Percentiles rank a stretch among this genome's conserved stretches.
Conservation (phyloP, 2,797 vertebrate species). For the Chiroxiphia lanceolata region DNA sequence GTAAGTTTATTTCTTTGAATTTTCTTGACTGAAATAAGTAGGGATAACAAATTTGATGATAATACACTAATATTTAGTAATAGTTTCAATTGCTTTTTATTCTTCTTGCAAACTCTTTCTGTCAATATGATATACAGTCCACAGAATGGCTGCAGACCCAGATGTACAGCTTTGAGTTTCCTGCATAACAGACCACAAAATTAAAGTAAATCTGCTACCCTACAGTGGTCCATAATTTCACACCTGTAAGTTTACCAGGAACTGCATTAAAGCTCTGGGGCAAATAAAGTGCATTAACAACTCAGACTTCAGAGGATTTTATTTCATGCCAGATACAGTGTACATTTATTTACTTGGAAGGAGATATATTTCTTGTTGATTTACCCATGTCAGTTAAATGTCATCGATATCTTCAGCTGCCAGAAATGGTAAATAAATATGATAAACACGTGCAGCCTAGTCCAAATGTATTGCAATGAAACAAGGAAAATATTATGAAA, state of each 20-base stretch:
- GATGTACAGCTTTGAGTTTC: background rate
- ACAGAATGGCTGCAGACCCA: background rate
- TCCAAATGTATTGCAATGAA: background rate
- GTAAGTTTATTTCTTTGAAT: background rate
- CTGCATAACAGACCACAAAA: background rate
- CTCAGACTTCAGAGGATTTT: background rate
- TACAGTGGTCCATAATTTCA: background rate
- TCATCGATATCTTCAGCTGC: background rate
- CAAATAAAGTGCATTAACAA: background rate
- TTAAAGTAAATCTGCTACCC: background rate
- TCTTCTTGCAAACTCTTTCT: background rate
- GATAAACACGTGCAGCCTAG: background rate
- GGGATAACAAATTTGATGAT: background rate
- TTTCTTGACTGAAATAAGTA: background rate
- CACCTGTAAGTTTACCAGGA: background rate
- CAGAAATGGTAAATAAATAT: slow-evolving; percentile 4
- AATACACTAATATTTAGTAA: background rate
- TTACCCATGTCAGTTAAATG: background rate
- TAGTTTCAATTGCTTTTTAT: background rate
- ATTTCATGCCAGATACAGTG: background rate
- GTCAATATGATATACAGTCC: background rate
- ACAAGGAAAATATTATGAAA: background rate
- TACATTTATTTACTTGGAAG: background rate
- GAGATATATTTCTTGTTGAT: background rate
- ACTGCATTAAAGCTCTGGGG: background rate